Percentiles rank a stretch among this genome's conserved stretches.
Conservation (phyloP, 2,797 vertebrate species). For the Bradypodion pumilum region DNA sequence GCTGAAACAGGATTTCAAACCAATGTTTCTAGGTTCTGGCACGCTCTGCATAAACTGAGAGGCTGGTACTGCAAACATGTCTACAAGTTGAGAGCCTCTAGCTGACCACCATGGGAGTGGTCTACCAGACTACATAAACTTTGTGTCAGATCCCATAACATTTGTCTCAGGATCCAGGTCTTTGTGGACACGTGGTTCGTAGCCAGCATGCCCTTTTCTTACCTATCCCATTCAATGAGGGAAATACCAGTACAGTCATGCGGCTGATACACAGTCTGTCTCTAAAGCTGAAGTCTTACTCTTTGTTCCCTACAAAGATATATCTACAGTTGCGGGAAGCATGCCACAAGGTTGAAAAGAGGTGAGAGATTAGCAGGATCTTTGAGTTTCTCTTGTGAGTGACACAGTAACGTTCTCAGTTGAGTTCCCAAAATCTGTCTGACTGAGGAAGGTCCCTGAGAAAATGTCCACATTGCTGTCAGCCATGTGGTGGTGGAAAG, state of each 20-base stretch:
- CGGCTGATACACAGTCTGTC: not conserved
- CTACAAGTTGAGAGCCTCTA: not conserved
- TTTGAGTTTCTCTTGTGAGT: not conserved
- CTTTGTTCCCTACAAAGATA: not conserved
- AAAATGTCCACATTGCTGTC: slow-evolving; percentile 29
- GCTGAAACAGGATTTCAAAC: too few species aligned
- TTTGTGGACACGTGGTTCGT: not conserved
- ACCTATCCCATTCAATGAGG: not conserved
- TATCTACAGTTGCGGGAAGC: slow-evolving; percentile 21
- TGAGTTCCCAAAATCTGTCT: slow-evolving; percentile 1
- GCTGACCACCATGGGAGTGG: not conserved
- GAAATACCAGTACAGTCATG: not conserved
- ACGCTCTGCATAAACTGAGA: not conserved
- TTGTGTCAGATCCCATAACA: not conserved
- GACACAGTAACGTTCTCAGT: not conserved
- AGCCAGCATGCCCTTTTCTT: not conserved
- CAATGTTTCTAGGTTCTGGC: too few species aligned
- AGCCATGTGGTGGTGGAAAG: not conserved
- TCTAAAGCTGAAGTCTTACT: not conserved
- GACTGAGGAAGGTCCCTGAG: slow-evolving; percentile 36
- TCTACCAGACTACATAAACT: not conserved
- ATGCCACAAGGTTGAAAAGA: slow-evolving; percentile 1
- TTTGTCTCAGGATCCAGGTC: not conserved
- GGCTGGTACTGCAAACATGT: not conserved
- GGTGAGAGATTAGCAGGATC: not conserved